Evolutionary conservation across 2,797 vertebrate species (phyloP).

Genomic region (Ciconia nigra): DNA sequence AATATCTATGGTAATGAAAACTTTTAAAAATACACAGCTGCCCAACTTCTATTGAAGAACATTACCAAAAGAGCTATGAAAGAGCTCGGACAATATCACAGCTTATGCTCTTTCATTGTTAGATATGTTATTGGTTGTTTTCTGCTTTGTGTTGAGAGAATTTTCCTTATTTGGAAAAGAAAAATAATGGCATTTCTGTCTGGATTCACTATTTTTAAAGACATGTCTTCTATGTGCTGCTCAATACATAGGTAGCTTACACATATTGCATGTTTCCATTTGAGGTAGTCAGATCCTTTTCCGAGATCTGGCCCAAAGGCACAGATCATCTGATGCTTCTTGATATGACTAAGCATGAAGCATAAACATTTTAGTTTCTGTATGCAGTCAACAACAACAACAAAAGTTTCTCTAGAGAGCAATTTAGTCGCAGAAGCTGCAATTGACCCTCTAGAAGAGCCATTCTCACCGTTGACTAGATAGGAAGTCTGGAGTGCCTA

Average conservation of each 20-base stretch:
- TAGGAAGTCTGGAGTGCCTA: neutral
- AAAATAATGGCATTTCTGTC: neutral
- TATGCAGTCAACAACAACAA: neutral
- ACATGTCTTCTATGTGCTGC: neutral
- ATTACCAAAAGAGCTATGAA: neutral
- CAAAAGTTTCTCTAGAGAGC: neutral
- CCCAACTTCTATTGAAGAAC: neutral
- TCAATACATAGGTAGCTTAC: neutral
- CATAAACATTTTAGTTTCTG: neutral
- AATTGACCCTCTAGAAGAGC: neutral
- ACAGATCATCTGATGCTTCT: neutral
- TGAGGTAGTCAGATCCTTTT: neutral
- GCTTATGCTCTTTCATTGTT: neutral
- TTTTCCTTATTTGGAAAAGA: neutral
- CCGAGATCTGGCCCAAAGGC: neutral
- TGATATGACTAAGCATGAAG: neutral
- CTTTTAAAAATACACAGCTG: neutral
- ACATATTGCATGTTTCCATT: neutral
- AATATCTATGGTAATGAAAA: neutral
- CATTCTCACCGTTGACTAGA: neutral
- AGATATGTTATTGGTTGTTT: neutral
- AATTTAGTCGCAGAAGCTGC: neutral
- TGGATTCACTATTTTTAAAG: neutral
- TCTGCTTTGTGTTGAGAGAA: neutral
- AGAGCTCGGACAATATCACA: neutral